Evolutionary conservation across 2,797 vertebrate species (phyloP), one percentile per base, ranked within the genome.

Genomic region (Epinephelus awoara): DNA sequence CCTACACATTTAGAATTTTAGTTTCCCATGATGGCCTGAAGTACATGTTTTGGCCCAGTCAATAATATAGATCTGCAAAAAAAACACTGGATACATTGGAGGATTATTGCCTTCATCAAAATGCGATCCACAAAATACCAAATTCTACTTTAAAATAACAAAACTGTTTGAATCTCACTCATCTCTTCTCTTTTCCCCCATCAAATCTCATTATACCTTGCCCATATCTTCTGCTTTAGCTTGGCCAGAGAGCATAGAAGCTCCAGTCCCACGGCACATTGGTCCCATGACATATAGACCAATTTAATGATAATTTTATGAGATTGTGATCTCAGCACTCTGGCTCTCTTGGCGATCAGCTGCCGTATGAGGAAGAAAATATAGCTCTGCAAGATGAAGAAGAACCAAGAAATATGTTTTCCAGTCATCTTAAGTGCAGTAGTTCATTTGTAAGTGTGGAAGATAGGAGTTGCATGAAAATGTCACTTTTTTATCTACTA

Each of bases 281-380:
- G 65, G 67, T 55, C 67, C 46, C 59, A 38, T 84, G 73, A 80
- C 69, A 57, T 77, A 77, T 51, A 71, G 68, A 77, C 19, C 67
- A 64, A 67, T 74, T 65, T 73, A 79, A 80, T 42, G 64, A 75
- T 68, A n/a, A 25, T 79, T 87, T 79, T 58, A 71, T 62, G 55
- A 75, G 66, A 67, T 46, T 75, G 68, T 51, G 65, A 72, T 74
- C 62, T 70, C 57, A n/a, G 63, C 55, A 50, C 42, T 75, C 29
- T 72, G 64, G 6, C 15, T 72, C 44, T 50, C 27, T 38, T 61
- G 57, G 67, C 65, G 44, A 75, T 77, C 18, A 67, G 34, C 63
- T 72, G 66, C 34, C 71, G 34, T 66, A 61, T 25, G 14, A 72
- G 47, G 38, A 40, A 10, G 23, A 46, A 70, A 27, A 62, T 51